phyloP scores from a whole-genome alignment of 2,113 vertebrate genomes.

The Antigone vipio region DNA sequence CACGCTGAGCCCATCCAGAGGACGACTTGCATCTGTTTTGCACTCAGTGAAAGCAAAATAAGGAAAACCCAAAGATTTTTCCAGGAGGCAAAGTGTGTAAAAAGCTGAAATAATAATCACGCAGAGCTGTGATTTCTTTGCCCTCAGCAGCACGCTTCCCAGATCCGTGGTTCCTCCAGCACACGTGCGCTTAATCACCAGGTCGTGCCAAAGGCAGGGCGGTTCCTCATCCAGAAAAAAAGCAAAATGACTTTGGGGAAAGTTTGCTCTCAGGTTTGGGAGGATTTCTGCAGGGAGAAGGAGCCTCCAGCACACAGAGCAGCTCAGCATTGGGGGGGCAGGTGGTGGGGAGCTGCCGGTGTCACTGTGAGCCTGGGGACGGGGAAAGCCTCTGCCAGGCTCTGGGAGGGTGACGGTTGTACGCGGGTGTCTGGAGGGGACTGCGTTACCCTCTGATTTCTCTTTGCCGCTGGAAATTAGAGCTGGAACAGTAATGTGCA shows the following conservation, averaged over 20 bases:
- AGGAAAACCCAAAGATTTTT: neutral
- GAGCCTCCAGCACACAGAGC: neutral
- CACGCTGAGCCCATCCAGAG: neutral
- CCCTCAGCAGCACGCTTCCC: neutral
- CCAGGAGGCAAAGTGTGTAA: neutral
- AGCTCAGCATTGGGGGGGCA: rapidly evolving
- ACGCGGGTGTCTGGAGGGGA: neutral
- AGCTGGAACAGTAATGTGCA: neutral
- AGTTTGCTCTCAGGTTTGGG: neutral
- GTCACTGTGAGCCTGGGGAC: neutral
- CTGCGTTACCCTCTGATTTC: rapidly evolving
- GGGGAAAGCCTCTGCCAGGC: neutral
- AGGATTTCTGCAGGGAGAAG: neutral
- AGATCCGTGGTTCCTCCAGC: rapidly evolving
- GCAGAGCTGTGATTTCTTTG: neutral
- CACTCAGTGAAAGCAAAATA: neutral
- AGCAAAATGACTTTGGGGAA: no score
- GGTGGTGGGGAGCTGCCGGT: neutral
- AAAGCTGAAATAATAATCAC: neutral
- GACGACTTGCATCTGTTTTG: rapidly evolving
- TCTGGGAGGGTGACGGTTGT: neutral
- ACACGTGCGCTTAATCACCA: rapidly evolving
- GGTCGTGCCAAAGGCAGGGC: neutral
- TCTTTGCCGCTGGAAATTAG: neutral
- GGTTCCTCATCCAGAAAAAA: neutral